Base-by-base conservation (phyloP, 2,888 invertebrate genomes). In the Panopea generosa region DNA sequence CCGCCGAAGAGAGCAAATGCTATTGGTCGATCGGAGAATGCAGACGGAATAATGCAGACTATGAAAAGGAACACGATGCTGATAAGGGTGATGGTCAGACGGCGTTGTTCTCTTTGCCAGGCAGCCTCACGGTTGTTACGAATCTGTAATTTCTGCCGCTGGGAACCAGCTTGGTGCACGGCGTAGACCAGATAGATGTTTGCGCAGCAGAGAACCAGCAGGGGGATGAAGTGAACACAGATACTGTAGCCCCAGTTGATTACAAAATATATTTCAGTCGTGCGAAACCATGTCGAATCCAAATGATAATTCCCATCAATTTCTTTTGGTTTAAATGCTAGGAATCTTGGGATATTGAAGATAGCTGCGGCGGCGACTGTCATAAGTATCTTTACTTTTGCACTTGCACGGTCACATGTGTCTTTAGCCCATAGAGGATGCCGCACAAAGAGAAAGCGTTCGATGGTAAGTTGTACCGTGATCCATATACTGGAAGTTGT, bases 51-150 rank as follows among this genome's bases (percentile, higher is more conserved):
- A 38, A 90, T 89, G 62, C 90, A 89, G 65, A 90, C 61, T 33
- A 89, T 87, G 67, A 90, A 91, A 49, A 90, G 84, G 66, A 85
- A 86, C 20, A 89, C 87, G 56, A 91, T 90, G 68, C 87, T 86
- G 72, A 90, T 90, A 53, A 90, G 86, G 0, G 90, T 90, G 47
- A 89, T 80, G 6, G 90, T 90, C 24, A 91, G 85, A 9, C 90
- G 84, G 11, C 86, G 85, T 69, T 90, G 90, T 59, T 91, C 90
- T 16, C 86, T 77, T 52, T 85, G 78, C 84, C 86, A 88, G n/a
- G 84, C 82, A 9, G 84, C 84, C 56, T 87, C 85, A 22, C 84
- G 78, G 60, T 84, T 84, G 76, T 85, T 86, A 20, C 85, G 81
- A 29, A 86, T 86, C 9, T 86, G 80, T 29, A 89, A 71, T 33